Percentiles rank a stretch among this genome's conserved stretches.
Evolutionary conservation across 2,113 vertebrate species (phyloP).

Genomic region (Saccopteryx bilineata): DNA sequence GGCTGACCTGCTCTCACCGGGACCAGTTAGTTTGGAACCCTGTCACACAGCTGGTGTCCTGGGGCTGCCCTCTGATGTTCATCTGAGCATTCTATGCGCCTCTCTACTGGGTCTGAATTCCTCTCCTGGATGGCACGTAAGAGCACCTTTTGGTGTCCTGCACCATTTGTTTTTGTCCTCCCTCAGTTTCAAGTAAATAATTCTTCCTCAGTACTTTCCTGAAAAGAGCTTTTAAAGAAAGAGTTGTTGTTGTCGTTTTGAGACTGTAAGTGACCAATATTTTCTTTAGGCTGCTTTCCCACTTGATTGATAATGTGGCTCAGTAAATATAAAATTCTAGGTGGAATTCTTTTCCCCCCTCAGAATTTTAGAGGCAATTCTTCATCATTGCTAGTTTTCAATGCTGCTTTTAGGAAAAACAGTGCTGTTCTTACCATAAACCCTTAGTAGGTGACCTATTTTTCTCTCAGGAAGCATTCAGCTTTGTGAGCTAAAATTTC

Average conservation of each 20-base stretch:
- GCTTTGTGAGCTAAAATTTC: slow-evolving; percentile 53
- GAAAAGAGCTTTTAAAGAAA: neutral
- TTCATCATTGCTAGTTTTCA: slow-evolving; percentile 43
- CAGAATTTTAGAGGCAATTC: slow-evolving; percentile 46
- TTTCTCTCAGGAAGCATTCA: slow-evolving; percentile 19
- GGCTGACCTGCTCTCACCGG: neutral
- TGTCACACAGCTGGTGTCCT: neutral
- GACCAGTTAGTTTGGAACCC: neutral
- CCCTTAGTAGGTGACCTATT: neutral
- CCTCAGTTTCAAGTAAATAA: slow-evolving; percentile 14
- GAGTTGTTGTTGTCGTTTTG: neutral
- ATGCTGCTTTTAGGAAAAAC: slow-evolving; percentile 33
- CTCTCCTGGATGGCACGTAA: neutral
- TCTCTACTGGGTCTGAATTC: neutral
- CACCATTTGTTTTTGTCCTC: neutral
- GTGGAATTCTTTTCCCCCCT: neutral
- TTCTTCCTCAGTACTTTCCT: neutral
- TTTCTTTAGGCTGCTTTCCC: neutral
- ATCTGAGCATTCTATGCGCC: neutral
- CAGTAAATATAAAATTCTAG: slow-evolving; percentile 36
- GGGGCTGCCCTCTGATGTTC: neutral
- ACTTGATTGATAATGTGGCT: neutral
- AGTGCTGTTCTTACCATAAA: slow-evolving; percentile 42
- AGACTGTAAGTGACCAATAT: slow-evolving; percentile 22
- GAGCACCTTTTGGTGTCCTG: neutral